Conservation (phyloP, 2,888 invertebrate genomes). For the Agrochola lychnidis region DNA sequence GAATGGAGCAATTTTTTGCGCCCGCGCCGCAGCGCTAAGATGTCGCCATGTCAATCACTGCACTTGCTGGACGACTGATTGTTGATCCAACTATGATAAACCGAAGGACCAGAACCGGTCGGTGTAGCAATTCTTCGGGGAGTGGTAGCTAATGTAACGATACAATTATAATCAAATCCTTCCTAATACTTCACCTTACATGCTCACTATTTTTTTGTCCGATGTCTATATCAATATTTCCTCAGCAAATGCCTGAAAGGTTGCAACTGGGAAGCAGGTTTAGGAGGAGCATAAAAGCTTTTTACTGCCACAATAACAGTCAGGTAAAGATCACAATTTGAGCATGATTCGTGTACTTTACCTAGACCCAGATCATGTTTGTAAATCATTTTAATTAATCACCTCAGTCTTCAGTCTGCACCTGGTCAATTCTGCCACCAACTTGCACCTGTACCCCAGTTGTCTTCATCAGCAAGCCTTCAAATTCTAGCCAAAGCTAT, state of each 20-base stretch:
- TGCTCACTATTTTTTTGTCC: neutral
- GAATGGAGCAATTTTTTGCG: conserved; percentile 87
- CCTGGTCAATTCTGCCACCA: too few species aligned
- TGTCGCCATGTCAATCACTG: conserved; percentile 78
- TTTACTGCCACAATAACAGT: neutral
- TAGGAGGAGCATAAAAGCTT: too few species aligned
- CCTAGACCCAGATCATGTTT: neutral
- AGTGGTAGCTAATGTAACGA: neutral
- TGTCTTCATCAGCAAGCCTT: neutral
- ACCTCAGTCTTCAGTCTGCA: neutral
- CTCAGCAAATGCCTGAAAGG: neutral
- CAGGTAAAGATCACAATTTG: neutral
- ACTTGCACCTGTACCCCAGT: neutral
- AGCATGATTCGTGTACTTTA: neutral
- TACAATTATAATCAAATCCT: neutral
- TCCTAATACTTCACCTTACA: neutral
- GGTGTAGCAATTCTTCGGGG: neutral
- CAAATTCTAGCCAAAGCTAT: neutral
- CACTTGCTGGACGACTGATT: conserved; percentile 21
- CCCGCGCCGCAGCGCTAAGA: conserved; percentile 72
- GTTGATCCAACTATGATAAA: neutral
- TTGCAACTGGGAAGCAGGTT: neutral
- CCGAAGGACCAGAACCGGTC: neutral
- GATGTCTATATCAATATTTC: neutral
- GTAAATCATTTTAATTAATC: neutral